phyloP scores from a whole-genome alignment of 2,113 vertebrate species.

The Alces alces region DNA sequence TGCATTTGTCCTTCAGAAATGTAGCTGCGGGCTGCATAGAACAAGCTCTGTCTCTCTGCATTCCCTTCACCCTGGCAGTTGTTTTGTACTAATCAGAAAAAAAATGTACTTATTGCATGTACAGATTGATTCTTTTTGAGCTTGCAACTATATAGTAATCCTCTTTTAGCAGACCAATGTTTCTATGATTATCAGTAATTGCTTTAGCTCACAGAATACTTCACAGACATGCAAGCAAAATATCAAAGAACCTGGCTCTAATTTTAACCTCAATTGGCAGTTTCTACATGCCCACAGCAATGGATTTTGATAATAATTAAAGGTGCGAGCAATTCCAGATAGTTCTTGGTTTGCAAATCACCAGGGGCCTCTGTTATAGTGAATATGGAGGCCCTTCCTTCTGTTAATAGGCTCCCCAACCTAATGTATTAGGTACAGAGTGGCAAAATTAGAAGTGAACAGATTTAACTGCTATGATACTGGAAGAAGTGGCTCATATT shows the following conservation, averaged over 20 bases:
- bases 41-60: too few relatives aligned
- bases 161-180: not conserved
- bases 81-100: not conserved
- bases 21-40: not conserved
- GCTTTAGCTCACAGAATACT: not conserved
- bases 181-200: not conserved
- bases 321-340: not conserved
- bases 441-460: not conserved
- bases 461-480: not conserved
- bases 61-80: not conserved
- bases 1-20: not conserved
- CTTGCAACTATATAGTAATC: not conserved
- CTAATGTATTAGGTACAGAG: not conserved
- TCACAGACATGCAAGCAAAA: not conserved
- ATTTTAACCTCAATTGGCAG: not conserved
- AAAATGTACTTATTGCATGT: not conserved
- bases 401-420: not conserved
- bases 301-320: not conserved
- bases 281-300: not conserved
- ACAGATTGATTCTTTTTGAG: not conserved
- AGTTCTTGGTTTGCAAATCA: not conserved
- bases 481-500: not conserved
- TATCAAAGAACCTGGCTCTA: not conserved
- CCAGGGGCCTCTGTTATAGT: not conserved
- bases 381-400: not conserved